phyloP scores from a whole-genome alignment of 2,113 vertebrate species.

The Lonchura striata region DNA sequence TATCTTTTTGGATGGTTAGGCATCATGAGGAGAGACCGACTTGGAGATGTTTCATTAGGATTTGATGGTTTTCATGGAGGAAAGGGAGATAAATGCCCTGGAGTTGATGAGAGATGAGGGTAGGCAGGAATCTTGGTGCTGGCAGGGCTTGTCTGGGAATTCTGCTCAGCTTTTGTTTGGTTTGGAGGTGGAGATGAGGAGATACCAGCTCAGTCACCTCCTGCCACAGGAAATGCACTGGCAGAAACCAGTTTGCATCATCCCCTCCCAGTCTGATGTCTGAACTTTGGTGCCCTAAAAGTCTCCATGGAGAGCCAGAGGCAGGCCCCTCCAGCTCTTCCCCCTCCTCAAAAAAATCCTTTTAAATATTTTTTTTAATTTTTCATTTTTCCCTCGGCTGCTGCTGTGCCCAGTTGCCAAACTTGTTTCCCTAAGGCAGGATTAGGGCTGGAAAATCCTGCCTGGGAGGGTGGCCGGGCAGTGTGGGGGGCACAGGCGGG shows the following conservation, averaged over 20 bases:
- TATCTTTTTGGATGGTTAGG: background rate
- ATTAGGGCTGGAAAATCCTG: constrained; percentile 1
- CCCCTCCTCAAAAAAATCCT: background rate
- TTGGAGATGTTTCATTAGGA: background rate
- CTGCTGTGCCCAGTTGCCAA: background rate
- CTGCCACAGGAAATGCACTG: background rate
- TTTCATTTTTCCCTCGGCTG: background rate
- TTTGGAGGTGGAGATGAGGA: background rate
- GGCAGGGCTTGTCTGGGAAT: background rate
- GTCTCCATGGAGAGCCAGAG: background rate
- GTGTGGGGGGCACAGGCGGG: accelerated
- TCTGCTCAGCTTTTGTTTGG: background rate
- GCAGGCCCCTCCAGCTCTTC: background rate
- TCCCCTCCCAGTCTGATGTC: background rate
- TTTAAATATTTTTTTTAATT: no score
- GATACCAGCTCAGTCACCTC: background rate
- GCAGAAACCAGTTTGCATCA: background rate
- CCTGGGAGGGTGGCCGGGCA: background rate
- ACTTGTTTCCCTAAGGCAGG: background rate
- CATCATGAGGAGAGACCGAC: background rate
- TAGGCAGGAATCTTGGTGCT: background rate
- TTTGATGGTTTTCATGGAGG: background rate
- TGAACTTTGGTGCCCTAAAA: no score
- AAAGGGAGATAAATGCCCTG: background rate
- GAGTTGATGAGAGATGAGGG: background rate